Percentiles rank a stretch among this genome's conserved stretches.
Evolutionary conservation across 2,888 invertebrate genomes (phyloP).

Genomic region (Parascotia fuliginaria): DNA sequence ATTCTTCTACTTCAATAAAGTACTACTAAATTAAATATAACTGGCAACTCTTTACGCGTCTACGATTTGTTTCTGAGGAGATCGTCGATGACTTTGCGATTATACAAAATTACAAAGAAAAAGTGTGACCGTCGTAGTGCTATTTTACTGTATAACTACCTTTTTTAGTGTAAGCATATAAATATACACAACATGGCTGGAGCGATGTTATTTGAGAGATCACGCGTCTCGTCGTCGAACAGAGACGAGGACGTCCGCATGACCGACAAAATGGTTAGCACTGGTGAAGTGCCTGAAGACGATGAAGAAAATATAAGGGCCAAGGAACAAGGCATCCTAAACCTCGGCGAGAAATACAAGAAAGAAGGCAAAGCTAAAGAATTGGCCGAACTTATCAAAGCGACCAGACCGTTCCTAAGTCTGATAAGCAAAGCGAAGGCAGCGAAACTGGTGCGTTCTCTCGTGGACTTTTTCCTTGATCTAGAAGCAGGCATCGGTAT

Average conservation of each 20-base stretch:
- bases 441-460: constrained; percentile 97
- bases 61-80: constrained; percentile 83
- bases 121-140: constrained; percentile 73
- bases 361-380: constrained; percentile 97
- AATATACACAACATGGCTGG: constrained; percentile 91
- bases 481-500: constrained; percentile 98
- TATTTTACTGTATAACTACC: constrained; percentile 70
- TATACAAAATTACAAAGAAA: constrained; percentile 85
- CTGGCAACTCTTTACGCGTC: constrained; percentile 77
- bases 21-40: constrained; percentile 2
- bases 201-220: constrained; percentile 95
- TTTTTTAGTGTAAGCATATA: constrained; percentile 79
- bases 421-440: constrained; percentile 99
- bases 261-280: constrained; percentile 91
- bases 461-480: constrained; percentile 99
- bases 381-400: constrained; percentile 96
- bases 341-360: constrained; percentile 96
- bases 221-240: constrained; percentile 91
- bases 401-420: constrained; percentile 97
- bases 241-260: constrained; percentile 91
- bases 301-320: constrained; percentile 96
- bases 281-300: constrained; percentile 91
- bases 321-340: constrained; percentile 97
- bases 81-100: constrained; percentile 85
- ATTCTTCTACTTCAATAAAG: neutral